These are phyloP conservation scores for Mystacornis crossleyi DNA, from an alignment of 2,113 vertebrate species.

Conservation along the genomic window DNA sequence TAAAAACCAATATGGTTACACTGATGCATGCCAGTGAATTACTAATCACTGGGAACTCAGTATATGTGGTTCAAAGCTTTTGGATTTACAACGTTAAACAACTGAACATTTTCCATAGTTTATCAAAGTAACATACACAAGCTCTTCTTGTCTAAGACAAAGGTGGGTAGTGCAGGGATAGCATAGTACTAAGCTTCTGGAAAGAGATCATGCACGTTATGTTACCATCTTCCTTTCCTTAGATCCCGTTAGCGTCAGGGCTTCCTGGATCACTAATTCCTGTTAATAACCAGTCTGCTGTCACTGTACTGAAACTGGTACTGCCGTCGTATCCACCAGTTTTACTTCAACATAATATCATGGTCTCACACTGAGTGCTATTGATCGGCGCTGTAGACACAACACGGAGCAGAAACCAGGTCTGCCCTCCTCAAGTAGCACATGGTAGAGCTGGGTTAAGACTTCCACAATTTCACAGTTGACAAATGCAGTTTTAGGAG, in stretches of 20 bases:
- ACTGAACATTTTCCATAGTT: background rate
- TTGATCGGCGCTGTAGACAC: background rate
- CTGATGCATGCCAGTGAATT: background rate
- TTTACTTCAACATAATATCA: background rate
- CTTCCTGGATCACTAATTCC: background rate
- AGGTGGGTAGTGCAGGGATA: background rate
- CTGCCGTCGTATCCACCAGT: background rate
- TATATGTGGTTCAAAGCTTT: background rate
- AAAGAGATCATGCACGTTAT: background rate
- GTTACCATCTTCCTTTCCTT: background rate
- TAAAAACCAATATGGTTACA: background rate
- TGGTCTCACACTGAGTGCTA: background rate
- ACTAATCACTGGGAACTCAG: background rate
- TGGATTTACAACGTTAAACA: background rate
- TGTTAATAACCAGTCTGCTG: background rate
- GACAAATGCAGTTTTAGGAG: background rate
- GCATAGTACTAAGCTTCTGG: background rate
- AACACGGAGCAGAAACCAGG: background rate
- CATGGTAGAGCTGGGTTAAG: background rate
- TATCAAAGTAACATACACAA: background rate
- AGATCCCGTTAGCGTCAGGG: background rate
- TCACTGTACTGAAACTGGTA: background rate
- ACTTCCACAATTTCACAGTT: background rate
- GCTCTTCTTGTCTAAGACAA: background rate
- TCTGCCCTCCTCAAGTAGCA: background rate